Evolutionary conservation across 2,888 invertebrate genomes (phyloP).

Genomic region (Branchellion lobata): DNA sequence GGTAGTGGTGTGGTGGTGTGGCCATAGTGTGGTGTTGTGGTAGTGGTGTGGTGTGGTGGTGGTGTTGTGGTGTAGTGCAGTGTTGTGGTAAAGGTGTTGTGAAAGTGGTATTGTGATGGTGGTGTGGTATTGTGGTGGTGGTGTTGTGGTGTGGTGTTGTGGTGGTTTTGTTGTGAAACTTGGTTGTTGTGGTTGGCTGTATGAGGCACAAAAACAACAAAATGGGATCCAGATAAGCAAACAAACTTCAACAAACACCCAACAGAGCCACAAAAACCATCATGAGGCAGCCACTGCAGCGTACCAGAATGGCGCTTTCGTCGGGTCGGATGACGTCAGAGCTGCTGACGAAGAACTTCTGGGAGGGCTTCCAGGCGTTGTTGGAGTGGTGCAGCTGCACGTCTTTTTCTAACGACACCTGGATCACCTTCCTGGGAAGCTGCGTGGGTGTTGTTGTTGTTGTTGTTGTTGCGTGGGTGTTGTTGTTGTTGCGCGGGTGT

Average conservation of each 20-base stretch:
- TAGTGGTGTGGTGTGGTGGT: not conserved
- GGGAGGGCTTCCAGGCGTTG: conserved; percentile 85
- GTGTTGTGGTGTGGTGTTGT: not conserved
- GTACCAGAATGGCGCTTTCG: conserved; percentile 14
- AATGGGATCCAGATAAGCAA: not conserved
- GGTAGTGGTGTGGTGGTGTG: not conserved
- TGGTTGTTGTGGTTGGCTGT: too few species aligned
- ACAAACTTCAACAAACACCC: not conserved
- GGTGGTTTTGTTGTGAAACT: too few species aligned
- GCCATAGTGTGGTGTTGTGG: not conserved
- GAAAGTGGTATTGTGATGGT: not conserved
- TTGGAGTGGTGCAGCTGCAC: conserved; percentile 81
- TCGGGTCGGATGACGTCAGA: not conserved
- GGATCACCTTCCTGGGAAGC: conserved; percentile 57
- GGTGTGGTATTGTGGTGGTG: not conserved
- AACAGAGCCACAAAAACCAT: not conserved
- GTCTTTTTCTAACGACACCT: conserved; percentile 67
- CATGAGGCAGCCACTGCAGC: not conserved
- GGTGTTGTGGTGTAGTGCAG: not conserved
- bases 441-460: not conserved
- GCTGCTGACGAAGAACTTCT: not conserved
- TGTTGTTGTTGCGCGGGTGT: conserved; percentile 22
- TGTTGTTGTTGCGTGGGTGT: too few species aligned
- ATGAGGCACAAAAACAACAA: not conserved
- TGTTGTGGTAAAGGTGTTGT: not conserved